These are phyloP conservation scores for Sabellastarte sp. DNA, from an alignment of 2,888 invertebrate species.

Conservation along the genomic window DNA sequence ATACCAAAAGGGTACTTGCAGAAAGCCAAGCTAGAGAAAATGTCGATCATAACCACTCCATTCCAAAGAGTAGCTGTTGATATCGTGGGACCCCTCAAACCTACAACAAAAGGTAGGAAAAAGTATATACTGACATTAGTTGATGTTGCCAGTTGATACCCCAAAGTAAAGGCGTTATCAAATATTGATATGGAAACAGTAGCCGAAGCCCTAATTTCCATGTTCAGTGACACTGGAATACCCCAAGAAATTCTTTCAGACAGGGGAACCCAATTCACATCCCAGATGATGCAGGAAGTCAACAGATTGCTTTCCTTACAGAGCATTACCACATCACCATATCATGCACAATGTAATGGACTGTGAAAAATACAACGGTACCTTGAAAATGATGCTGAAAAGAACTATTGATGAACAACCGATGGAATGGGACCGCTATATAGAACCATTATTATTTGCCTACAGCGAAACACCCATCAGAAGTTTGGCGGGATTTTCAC, in stretches of 20 bases:
- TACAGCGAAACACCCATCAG: conserved; percentile 6
- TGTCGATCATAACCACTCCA: too few species aligned
- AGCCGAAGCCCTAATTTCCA: conserved; percentile 25
- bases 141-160: neutral
- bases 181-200: conserved; percentile 13
- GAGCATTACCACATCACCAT: conserved; percentile 13
- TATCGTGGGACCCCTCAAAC: too few species aligned
- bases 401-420: conserved; percentile 1
- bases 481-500: conserved; percentile 9
- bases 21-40: too few species aligned
- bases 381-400: conserved; percentile 13
- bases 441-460: conserved; percentile 7
- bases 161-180: neutral
- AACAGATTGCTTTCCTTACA: conserved; percentile 19
- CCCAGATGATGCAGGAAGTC: conserved; percentile 22
- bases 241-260: conserved; percentile 25
- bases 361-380: conserved; percentile 19
- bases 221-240: conserved; percentile 22
- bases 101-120: too few species aligned
- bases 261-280: conserved; percentile 22
- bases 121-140: conserved; percentile 1
- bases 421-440: conserved; percentile 14
- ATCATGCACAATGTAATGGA: conserved; percentile 20
- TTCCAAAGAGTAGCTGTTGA: too few species aligned
- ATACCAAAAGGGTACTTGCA: too few species aligned